Evolutionary conservation across 2,797 vertebrate species (phyloP), one percentile per base, ranked within the genome.

Genomic region (Novumbra hubbsi): DNA sequence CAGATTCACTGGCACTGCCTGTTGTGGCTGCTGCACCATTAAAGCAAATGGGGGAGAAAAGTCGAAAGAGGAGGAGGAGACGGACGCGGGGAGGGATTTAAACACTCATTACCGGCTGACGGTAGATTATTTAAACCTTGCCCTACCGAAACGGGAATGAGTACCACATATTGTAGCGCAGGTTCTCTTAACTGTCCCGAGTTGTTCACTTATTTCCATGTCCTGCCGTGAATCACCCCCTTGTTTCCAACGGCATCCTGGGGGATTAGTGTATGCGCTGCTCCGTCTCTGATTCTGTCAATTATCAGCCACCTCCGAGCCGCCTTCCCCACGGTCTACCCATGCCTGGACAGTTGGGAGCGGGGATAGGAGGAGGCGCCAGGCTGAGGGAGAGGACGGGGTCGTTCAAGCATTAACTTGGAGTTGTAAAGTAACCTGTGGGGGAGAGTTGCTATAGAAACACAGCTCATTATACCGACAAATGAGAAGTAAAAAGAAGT

Each of bases 371-470:
- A 34, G 27, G 68, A 77, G 76, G 65, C 76, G 81, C 34, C 28
- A 62, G 64, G 73, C 76, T 60, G 71, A 70, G 66, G 48, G 69
- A 88, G 85, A 86, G 80, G 86, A 83, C 84, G 80, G 66, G 79
- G 63, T 76, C 84, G 84, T 81, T 89, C 89, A 91, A 93, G 90
- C 93, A 91, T 93, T 89, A 90, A 91, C 83, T 90, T 85, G 69
- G 75, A 90, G 91, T 92, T 90, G 91, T 78, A 91, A 76, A 86
- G 80, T 90, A 91, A 93, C 88, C 91, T 90, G 83, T 80, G 73
- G 92, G 92, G 89, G 89, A 90, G 76, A 70, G 92, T 93, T 92
- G 70, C 89, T 87, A 94, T 91, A 86, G 93, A 89, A 94, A 95
- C 92, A 50, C 12, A 73, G 81, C 87, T 92, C 85, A 87, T 91